Conservation (phyloP, 1,140 invertebrate genomes). For the Drosophila nigromelanica region DNA sequence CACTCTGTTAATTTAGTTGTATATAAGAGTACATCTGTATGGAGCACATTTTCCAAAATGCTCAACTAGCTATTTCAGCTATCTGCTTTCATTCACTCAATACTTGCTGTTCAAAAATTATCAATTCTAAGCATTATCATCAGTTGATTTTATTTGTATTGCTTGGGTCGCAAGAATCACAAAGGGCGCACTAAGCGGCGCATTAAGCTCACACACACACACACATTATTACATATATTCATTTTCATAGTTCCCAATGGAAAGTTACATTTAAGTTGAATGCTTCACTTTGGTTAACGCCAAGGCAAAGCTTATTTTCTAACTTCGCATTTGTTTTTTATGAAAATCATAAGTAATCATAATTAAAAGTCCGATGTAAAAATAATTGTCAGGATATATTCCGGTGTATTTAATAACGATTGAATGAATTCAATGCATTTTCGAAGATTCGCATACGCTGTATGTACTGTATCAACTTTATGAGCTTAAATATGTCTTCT, state of each 20-base stretch:
- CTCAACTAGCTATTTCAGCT: neutral
- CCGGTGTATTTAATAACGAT: too few species aligned
- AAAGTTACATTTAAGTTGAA: slow-evolving; percentile 10
- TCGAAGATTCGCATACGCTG: too few species aligned
- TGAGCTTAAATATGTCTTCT: neutral
- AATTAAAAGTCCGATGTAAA: too few species aligned
- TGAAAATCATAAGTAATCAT: too few species aligned
- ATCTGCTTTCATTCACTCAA: neutral
- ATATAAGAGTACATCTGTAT: neutral
- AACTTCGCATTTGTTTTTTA: neutral
- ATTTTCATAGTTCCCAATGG: slow-evolving; percentile 24
- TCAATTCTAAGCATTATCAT: slow-evolving; percentile 26
- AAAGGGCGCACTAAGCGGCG: slow-evolving; percentile 23
- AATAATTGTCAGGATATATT: too few species aligned
- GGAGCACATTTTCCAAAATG: slow-evolving; percentile 2
- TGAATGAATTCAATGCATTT: too few species aligned
- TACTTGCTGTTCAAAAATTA: neutral
- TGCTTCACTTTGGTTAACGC: neutral
- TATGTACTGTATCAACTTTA: too few species aligned
- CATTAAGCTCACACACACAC: slow-evolving; percentile 6
- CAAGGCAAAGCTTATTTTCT: neutral
- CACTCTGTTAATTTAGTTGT: slow-evolving; percentile 30
- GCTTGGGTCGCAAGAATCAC: slow-evolving; percentile 15
- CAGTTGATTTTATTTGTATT: slow-evolving; percentile 18
- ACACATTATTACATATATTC: slow-evolving; percentile 12